A percentile compares a stretch with the other conserved stretches of the same genome.
Conservation (phyloP, 2,113 vertebrate genomes). For the Clarias gariepinus region DNA sequence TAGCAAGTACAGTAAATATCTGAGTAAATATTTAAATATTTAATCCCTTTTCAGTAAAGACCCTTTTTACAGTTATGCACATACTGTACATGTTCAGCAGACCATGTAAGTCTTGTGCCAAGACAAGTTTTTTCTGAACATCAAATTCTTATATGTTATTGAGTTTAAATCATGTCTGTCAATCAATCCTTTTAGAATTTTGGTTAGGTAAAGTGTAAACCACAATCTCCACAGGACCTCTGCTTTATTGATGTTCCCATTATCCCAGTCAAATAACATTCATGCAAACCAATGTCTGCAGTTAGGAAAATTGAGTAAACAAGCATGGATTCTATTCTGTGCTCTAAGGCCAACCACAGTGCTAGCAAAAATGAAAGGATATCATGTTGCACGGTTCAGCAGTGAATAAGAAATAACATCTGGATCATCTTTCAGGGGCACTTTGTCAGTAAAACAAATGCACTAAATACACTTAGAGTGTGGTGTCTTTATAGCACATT, state of each 20-base stretch:
- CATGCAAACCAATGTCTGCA: slow-evolving; percentile 47
- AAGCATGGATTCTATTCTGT: slow-evolving; percentile 46
- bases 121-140: not conserved
- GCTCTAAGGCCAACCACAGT: slow-evolving; percentile 23
- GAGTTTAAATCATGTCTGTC: not conserved
- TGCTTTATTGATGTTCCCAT: slow-evolving; percentile 51
- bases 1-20: not conserved
- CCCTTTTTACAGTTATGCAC: not conserved
- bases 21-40: slow-evolving; percentile 1
- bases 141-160: slow-evolving; percentile 15
- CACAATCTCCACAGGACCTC: slow-evolving; percentile 39
- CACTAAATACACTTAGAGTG: not conserved
- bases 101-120: not conserved
- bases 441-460: slow-evolving; percentile 18
- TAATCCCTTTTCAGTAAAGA: not conserved
- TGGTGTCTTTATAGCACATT: not conserved
- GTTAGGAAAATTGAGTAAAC: slow-evolving; percentile 43
- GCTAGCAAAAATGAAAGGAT: slow-evolving; percentile 28
- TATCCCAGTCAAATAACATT: slow-evolving; percentile 53
- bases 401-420: slow-evolving; percentile 16
- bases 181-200: not conserved
- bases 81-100: not conserved
- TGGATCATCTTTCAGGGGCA: not conserved
- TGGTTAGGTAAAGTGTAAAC: not conserved
- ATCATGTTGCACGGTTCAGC: slow-evolving; percentile 40